A percentile compares a stretch with the other conserved stretches of the same genome.
Conservation (phyloP, 2,113 vertebrate genomes). For the Pluvialis apricaria region DNA sequence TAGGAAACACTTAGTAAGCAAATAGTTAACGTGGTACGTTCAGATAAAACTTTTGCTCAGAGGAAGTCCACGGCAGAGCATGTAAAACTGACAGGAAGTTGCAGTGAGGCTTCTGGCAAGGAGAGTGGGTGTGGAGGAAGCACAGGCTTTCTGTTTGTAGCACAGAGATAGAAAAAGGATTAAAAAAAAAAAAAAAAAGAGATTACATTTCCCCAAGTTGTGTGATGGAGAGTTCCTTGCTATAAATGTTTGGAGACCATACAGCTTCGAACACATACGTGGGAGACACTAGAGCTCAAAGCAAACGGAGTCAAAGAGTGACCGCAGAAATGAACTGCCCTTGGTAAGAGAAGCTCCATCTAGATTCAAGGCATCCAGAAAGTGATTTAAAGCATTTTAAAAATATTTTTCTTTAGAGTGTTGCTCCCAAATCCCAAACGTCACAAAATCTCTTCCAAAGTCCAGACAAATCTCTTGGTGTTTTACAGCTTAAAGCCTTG, state of each 20-base stretch:
- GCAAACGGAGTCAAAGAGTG: neutral
- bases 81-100: conserved; percentile 56
- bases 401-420: neutral
- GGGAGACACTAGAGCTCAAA: neutral
- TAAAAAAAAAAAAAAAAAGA: neutral
- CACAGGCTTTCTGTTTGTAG: neutral
- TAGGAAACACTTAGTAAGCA: conserved; percentile 15
- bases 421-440: neutral
- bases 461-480: conserved; percentile 12
- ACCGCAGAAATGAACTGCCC: neutral
- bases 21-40: neutral
- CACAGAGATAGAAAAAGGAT: conserved; percentile 10
- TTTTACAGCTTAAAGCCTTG: conserved; percentile 12
- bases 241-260: neutral
- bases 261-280: neutral
- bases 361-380: neutral
- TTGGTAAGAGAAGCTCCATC: neutral
- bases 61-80: conserved; percentile 10
- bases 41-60: conserved; percentile 23
- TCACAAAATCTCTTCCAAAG: conserved; percentile 21
- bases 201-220: neutral
- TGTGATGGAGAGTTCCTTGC: neutral
- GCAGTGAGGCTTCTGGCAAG: conserved; percentile 34
- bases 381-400: neutral
- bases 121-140: conserved; percentile 47